Conservation (phyloP, 2,888 invertebrate genomes). For the Apotomis capreana region DNA sequence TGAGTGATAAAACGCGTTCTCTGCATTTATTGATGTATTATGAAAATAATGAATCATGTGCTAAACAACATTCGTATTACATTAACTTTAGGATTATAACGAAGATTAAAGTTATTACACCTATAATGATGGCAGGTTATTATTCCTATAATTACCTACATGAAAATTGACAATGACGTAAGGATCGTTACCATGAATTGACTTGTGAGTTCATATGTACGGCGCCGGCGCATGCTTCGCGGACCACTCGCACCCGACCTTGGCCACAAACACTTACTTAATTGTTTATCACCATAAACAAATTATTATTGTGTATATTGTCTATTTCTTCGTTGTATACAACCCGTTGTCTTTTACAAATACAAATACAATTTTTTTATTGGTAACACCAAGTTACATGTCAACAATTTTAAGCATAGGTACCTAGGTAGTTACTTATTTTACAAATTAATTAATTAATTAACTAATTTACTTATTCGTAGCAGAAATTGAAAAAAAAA, state of each 20-base stretch:
- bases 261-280: neutral
- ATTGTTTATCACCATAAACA: constrained; percentile 13
- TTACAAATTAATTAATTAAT: too few species aligned
- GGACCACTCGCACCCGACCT: constrained; percentile 14
- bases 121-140: constrained; percentile 3
- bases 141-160: constrained; percentile 20
- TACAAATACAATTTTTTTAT: too few species aligned
- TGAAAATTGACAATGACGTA: constrained; percentile 36
- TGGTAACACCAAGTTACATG: too few species aligned
- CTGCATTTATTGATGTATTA: neutral
- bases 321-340: neutral
- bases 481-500: too few species aligned
- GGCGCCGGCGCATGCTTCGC: neutral
- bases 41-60: neutral
- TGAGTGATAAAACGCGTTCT: neutral
- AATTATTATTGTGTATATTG: neutral
- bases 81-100: constrained; percentile 4
- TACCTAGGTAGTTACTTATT: too few species aligned
- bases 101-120: constrained; percentile 24
- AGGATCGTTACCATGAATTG: constrained; percentile 20
- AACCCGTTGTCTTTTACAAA: neutral
- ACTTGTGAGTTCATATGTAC: constrained; percentile 2
- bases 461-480: too few species aligned
- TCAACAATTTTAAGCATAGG: too few species aligned
- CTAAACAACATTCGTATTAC: constrained; percentile 2